Percentiles rank a stretch among this genome's conserved stretches.
Conservation (phyloP, 2,888 invertebrate genomes). For the Globia sparganii region DNA sequence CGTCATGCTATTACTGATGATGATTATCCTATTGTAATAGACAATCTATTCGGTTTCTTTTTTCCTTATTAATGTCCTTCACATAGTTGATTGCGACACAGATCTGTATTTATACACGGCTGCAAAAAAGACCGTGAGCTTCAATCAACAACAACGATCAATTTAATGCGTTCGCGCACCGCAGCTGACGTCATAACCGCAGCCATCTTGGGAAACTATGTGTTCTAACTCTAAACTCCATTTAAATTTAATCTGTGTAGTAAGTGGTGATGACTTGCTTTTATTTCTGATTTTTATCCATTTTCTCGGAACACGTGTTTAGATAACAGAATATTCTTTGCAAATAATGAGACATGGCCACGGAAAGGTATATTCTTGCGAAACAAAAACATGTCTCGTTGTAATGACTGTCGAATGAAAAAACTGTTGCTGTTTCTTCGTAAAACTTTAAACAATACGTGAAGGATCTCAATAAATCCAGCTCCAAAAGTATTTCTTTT, state of each 20-base stretch:
- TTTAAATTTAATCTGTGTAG: constrained; percentile 61
- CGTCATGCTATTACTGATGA: constrained; percentile 40
- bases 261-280: constrained; percentile 33
- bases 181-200: constrained; percentile 73
- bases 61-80: constrained; percentile 58
- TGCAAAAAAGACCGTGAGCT: constrained; percentile 80
- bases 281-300: constrained; percentile 35
- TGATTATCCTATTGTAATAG: constrained; percentile 50
- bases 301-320: constrained; percentile 24
- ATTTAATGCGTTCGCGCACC: constrained; percentile 75
- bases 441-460: constrained; percentile 38
- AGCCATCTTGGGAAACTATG: constrained; percentile 75
- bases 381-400: constrained; percentile 50
- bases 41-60: constrained; percentile 34
- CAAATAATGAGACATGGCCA: constrained; percentile 31
- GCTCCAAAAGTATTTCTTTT: constrained; percentile 35
- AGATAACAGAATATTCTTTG: constrained; percentile 21
- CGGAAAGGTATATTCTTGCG: constrained; percentile 13
- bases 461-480: constrained; percentile 30
- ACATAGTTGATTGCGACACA: constrained; percentile 55
- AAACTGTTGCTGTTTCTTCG: constrained; percentile 29
- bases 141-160: constrained; percentile 81
- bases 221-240: constrained; percentile 51
- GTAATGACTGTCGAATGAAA: constrained; percentile 28
- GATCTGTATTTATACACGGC: constrained; percentile 58